These are phyloP conservation scores for Drosophila tropicalis DNA, from an alignment of 1,140 invertebrate genomes.

Conservation along the genomic window DNA sequence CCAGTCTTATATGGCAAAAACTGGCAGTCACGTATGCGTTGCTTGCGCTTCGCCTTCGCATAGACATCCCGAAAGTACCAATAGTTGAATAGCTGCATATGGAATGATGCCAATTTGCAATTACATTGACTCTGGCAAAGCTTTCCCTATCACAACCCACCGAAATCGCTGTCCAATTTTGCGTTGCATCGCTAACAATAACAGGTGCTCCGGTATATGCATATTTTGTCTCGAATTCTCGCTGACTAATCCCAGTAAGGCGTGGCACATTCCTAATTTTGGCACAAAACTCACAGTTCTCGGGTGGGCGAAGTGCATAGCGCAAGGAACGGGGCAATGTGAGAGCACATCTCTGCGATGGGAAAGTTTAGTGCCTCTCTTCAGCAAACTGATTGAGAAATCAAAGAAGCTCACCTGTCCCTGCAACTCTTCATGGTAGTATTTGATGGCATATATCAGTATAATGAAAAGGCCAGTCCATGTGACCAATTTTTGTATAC, in stretches of 20 bases:
- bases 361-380: not conserved
- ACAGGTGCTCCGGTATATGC: slow-evolving; percentile 92
- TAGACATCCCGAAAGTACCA: slow-evolving; percentile 93
- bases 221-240: slow-evolving; percentile 88
- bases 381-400: not conserved
- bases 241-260: slow-evolving; percentile 86
- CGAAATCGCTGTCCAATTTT: slow-evolving; percentile 90
- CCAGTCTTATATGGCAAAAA: slow-evolving; percentile 97
- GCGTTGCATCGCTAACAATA: slow-evolving; percentile 91
- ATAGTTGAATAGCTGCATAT: slow-evolving; percentile 86
- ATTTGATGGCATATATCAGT: slow-evolving; percentile 34
- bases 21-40: slow-evolving; percentile 88
- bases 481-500: slow-evolving; percentile 16
- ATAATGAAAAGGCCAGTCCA: slow-evolving; percentile 19
- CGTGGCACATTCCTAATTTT: slow-evolving; percentile 86
- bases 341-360: slow-evolving; percentile 85
- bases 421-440: slow-evolving; percentile 56
- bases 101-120: not conserved
- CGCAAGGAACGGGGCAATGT: slow-evolving; percentile 85
- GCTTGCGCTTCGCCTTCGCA: slow-evolving; percentile 84
- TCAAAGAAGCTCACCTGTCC: slow-evolving; percentile 36
- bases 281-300: slow-evolving; percentile 89
- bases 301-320: slow-evolving; percentile 88
- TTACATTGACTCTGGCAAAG: not conserved
- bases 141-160: slow-evolving; percentile 49